Evolutionary conservation across 2,797 vertebrate species (phyloP).

Genomic region (Chromobotia macracanthus): DNA sequence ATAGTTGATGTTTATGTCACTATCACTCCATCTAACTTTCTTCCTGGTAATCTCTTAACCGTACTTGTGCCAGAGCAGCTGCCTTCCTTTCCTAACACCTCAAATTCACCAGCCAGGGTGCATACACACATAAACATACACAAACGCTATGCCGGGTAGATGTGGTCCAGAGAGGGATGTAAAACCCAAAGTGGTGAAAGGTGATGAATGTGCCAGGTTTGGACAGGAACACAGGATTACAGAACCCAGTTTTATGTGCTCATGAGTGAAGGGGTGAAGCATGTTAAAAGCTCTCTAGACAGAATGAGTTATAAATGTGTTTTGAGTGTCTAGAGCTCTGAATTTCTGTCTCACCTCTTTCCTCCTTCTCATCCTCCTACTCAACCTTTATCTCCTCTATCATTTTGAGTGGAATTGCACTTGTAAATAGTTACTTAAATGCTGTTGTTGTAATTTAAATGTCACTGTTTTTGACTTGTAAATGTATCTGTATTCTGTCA

Average conservation of each 20-base stretch:
- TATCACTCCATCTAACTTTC: neutral
- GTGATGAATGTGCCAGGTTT: constrained; percentile 39
- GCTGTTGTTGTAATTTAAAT: neutral
- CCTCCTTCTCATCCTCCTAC: neutral
- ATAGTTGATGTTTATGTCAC: neutral
- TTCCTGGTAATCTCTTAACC: neutral
- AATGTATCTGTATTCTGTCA: too few relatives aligned
- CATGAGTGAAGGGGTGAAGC: constrained; percentile 35
- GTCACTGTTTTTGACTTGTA: too few relatives aligned
- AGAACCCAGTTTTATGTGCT: constrained; percentile 25
- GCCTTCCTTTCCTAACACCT: constrained; percentile 16
- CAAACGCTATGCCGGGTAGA: neutral
- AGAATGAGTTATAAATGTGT: constrained; percentile 24
- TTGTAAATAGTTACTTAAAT: neutral
- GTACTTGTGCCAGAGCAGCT: neutral
- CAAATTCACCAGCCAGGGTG: constrained; percentile 12
- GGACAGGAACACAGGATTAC: constrained; percentile 17
- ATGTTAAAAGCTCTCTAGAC: constrained; percentile 46
- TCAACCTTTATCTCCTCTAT: neutral
- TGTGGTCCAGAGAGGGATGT: constrained; percentile 27
- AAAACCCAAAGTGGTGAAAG: constrained; percentile 33
- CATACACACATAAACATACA: neutral
- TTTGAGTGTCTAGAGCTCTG: neutral
- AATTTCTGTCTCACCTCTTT: neutral
- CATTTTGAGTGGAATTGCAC: neutral